Percentiles rank a stretch among this genome's conserved stretches.
phyloP scores from a whole-genome alignment of 2,113 vertebrate genomes.

The Cettia cetti region DNA sequence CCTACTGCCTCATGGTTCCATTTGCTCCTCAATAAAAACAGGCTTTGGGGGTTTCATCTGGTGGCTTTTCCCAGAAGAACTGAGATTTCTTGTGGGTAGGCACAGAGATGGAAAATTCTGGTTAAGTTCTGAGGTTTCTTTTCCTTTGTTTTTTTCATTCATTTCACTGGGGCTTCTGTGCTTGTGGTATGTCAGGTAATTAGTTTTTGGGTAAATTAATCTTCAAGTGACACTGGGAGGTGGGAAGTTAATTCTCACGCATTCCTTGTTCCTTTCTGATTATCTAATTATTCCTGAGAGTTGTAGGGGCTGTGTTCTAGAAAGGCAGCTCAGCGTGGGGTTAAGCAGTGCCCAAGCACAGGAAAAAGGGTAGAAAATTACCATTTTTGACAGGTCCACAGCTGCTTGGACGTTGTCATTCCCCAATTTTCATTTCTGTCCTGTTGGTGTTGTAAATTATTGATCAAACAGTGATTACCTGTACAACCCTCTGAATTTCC shows the following conservation, averaged over 20 bases:
- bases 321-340: neutral
- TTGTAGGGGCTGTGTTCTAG: neutral
- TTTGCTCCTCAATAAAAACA: neutral
- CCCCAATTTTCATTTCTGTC: neutral
- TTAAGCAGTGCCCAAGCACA: neutral
- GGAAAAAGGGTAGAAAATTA: neutral
- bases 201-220: conserved; percentile 52
- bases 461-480: conserved; percentile 23
- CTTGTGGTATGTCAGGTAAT: neutral
- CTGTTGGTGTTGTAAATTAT: conserved; percentile 25
- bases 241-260: conserved; percentile 24
- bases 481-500: neutral
- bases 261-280: neutral
- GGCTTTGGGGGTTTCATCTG: neutral
- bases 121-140: neutral
- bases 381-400: neutral
- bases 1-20: neutral
- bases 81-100: neutral
- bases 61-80: neutral
- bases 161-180: neutral
- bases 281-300: conserved; percentile 34
- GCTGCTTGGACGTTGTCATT: neutral
- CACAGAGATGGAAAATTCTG: neutral
- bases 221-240: conserved; percentile 24
- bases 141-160: rapidly evolving